Percentiles rank a stretch among this genome's conserved stretches.
Evolutionary conservation across 2,797 vertebrate species (phyloP).

Genomic region (Decapterus maruadsi): DNA sequence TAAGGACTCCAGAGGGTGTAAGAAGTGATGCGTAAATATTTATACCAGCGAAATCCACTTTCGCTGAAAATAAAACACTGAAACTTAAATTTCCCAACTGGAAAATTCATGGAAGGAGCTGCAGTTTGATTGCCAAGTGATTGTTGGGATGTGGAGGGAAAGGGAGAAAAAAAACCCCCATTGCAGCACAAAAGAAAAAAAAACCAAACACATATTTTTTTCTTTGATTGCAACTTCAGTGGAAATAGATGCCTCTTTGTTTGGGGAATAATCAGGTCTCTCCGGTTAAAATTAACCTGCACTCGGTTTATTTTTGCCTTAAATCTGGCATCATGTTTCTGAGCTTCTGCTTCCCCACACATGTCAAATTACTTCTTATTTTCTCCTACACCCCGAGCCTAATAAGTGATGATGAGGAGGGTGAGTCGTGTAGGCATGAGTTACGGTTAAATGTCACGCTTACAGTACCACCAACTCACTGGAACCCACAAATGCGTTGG

Average conservation of each 20-base stretch:
- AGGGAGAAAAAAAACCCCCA: constrained; percentile 3
- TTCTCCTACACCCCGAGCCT: constrained; percentile 43
- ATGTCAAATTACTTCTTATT: constrained; percentile 21
- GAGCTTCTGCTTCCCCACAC: constrained; percentile 13
- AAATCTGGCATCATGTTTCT: constrained; percentile 37
- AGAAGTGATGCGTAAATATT: not conserved
- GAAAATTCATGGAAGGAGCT: constrained; percentile 3
- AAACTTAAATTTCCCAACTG: not conserved
- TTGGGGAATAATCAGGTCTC: constrained; percentile 23
- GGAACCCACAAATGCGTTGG: constrained; percentile 83
- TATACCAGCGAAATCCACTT: not conserved
- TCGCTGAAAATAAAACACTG: not conserved
- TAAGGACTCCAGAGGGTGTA: not conserved
- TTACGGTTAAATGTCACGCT: constrained; percentile 75
- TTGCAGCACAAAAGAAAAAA: constrained; percentile 12
- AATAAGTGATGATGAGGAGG: constrained; percentile 47
- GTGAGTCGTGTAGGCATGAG: constrained; percentile 61
- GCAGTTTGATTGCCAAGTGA: constrained; percentile 43
- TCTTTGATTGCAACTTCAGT: constrained; percentile 42
- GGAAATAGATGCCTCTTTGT: constrained; percentile 30
- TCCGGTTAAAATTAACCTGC: constrained; percentile 2
- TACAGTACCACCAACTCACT: constrained; percentile 85
- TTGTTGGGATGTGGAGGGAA: not conserved
- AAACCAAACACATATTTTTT: not conserved
- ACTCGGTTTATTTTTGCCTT: constrained; percentile 41